Evolutionary conservation across 1,140 invertebrate species (phyloP).

Genomic region (Heliothis virescens): DNA sequence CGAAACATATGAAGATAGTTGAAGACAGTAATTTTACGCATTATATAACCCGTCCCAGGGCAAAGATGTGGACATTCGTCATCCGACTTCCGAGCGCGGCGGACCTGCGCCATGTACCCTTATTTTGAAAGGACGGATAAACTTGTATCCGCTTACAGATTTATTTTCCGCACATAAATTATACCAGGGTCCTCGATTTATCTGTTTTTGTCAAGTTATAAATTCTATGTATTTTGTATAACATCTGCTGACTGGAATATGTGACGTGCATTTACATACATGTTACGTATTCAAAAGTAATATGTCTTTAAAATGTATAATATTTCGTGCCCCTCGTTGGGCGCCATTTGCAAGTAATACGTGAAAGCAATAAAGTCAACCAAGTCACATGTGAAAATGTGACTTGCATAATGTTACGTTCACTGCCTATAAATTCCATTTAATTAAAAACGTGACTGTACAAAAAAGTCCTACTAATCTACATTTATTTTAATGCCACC

Average conservation of each 20-base stretch:
- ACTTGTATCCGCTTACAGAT: slow-evolving; percentile 70
- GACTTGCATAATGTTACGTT: slow-evolving; percentile 60
- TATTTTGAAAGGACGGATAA: slow-evolving; percentile 71
- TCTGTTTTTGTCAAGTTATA: slow-evolving; percentile 55
- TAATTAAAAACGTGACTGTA: slow-evolving; percentile 65
- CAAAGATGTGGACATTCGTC: slow-evolving; percentile 75
- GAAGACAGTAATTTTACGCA: slow-evolving; percentile 81
- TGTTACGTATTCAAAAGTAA: slow-evolving; percentile 22
- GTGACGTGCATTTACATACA: slow-evolving; percentile 30
- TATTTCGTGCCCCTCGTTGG: slow-evolving; percentile 40
- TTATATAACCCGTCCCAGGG: slow-evolving; percentile 78
- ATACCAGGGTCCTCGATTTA: slow-evolving; percentile 55
- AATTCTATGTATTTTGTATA: slow-evolving; percentile 49
- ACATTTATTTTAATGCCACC: slow-evolving; percentile 43
- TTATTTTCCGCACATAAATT: slow-evolving; percentile 69
- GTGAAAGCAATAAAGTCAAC: slow-evolving; percentile 44
- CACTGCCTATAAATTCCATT: slow-evolving; percentile 56
- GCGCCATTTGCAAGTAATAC: slow-evolving; percentile 56
- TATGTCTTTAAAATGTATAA: slow-evolving; percentile 31
- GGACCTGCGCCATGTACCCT: slow-evolving; percentile 61
- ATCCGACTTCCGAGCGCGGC: slow-evolving; percentile 66
- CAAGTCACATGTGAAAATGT: slow-evolving; percentile 58
- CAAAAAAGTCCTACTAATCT: slow-evolving; percentile 48
- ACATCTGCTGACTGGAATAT: slow-evolving; percentile 29
- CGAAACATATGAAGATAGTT: slow-evolving; percentile 72